Percentiles rank a stretch among this genome's conserved stretches.
Conservation (phyloP, 2,888 invertebrate genomes). For the Epistrophella euchroma region DNA sequence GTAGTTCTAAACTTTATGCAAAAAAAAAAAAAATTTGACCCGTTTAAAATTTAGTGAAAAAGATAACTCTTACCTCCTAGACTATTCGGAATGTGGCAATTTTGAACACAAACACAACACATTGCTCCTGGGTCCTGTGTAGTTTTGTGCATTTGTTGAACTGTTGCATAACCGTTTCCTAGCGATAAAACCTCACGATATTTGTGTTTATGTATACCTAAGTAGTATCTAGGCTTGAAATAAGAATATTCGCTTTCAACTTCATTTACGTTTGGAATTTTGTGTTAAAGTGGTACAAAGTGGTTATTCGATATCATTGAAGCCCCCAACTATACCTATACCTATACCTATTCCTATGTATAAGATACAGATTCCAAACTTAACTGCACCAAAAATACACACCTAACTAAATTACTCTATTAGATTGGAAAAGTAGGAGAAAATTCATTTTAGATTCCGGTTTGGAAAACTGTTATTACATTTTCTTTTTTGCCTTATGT, state of each 20-base stretch:
- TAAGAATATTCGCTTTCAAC: slow-evolving; percentile 56
- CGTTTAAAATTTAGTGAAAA: no score
- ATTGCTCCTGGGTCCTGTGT: not conserved
- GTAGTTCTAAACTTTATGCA: no score
- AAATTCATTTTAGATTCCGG: slow-evolving; percentile 71
- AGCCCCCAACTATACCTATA: not conserved
- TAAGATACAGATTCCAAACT: not conserved
- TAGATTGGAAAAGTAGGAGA: slow-evolving; percentile 72
- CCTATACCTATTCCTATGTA: no score
- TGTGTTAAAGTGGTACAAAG: slow-evolving; percentile 66
- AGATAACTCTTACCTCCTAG: not conserved
- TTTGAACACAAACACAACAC: not conserved
- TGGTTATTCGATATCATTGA: slow-evolving; percentile 63
- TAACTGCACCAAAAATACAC: slow-evolving; percentile 15
- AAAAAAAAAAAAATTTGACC: no score
- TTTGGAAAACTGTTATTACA: slow-evolving; percentile 68
- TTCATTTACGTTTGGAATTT: slow-evolving; percentile 64
- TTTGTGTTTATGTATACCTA: not conserved
- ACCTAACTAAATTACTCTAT: slow-evolving; percentile 71
- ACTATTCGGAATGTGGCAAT: not conserved
- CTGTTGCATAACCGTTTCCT: slow-evolving; percentile 65
- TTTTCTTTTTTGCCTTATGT: slow-evolving; percentile 39
- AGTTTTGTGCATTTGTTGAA: slow-evolving; percentile 58
- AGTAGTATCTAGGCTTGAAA: slow-evolving; percentile 16
- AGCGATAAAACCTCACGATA: slow-evolving; percentile 17